Evolutionary conservation across 2,113 vertebrate genomes (phyloP).

Genomic region (Cryptomyrus ogoouensis): DNA sequence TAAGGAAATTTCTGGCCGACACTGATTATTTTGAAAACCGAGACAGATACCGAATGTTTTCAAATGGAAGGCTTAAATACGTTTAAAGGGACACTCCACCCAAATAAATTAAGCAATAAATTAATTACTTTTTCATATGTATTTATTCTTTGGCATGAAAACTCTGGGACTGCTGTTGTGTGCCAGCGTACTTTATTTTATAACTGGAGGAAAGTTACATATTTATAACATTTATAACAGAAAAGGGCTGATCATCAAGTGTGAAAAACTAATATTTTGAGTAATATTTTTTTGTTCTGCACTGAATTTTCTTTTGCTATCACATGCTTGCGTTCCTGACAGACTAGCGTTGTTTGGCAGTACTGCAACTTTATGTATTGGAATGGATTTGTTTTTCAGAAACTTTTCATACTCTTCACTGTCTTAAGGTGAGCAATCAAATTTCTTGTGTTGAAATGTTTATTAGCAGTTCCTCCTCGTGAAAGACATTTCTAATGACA

Average conservation of each 20-base stretch:
- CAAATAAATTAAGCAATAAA: not conserved
- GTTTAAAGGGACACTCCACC: not conserved
- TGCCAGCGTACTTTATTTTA: not conserved
- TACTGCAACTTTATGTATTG: not conserved
- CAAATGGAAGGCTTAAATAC: not conserved
- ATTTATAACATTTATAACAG: not conserved
- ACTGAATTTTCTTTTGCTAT: not conserved
- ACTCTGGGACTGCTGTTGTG: too few species aligned
- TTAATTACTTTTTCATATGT: not conserved
- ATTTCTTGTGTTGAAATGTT: not conserved
- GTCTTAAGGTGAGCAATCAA: not conserved
- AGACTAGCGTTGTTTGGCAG: not conserved
- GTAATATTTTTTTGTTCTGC: not conserved
- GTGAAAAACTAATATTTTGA: not conserved
- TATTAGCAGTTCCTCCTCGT: not conserved
- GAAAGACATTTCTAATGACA: not conserved
- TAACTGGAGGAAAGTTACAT: not conserved
- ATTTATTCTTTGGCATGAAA: not conserved
- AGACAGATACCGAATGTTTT: not conserved
- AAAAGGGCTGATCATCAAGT: not conserved
- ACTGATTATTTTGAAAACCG: not conserved
- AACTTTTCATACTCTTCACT: not conserved
- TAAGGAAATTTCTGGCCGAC: not conserved
- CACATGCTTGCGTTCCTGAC: not conserved
- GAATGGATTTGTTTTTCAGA: not conserved